phyloP scores from a whole-genome alignment of 2,888 invertebrate genomes.

The Mimas tiliae region DNA sequence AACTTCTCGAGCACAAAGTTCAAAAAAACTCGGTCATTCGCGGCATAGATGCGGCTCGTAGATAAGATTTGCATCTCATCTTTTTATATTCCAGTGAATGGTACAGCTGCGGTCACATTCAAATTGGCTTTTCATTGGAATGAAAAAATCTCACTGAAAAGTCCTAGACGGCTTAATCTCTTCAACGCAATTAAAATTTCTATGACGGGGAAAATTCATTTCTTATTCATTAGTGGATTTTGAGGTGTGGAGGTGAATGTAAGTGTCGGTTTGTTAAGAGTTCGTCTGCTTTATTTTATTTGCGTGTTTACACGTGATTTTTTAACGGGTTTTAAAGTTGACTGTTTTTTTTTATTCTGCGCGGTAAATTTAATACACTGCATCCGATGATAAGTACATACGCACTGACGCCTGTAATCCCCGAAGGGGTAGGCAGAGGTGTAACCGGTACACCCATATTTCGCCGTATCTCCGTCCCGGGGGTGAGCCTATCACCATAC shows the following conservation, averaged over 20 bases:
- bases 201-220: conserved; percentile 18
- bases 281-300: not conserved
- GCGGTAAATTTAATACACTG: no score
- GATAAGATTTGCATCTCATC: conserved; percentile 35
- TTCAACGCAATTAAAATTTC: conserved; percentile 21
- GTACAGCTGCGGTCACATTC: conserved; percentile 28
- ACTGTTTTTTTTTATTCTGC: no score
- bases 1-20: not conserved
- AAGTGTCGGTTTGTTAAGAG: not conserved
- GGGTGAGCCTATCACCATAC: no score
- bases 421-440: no score
- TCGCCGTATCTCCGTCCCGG: no score
- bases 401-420: no score
- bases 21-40: conserved; percentile 31
- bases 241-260: not conserved
- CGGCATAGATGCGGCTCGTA: conserved; percentile 24
- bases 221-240: conserved; percentile 21
- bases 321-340: not conserved
- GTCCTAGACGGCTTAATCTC: conserved; percentile 8
- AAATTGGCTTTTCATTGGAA: conserved; percentile 29
- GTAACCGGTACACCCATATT: no score
- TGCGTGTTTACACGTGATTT: not conserved
- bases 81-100: conserved; percentile 38
- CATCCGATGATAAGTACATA: no score
- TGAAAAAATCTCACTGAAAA: conserved; percentile 5